phyloP scores from a whole-genome alignment of 1,140 invertebrate species.

The Marisa cornuarietis region DNA sequence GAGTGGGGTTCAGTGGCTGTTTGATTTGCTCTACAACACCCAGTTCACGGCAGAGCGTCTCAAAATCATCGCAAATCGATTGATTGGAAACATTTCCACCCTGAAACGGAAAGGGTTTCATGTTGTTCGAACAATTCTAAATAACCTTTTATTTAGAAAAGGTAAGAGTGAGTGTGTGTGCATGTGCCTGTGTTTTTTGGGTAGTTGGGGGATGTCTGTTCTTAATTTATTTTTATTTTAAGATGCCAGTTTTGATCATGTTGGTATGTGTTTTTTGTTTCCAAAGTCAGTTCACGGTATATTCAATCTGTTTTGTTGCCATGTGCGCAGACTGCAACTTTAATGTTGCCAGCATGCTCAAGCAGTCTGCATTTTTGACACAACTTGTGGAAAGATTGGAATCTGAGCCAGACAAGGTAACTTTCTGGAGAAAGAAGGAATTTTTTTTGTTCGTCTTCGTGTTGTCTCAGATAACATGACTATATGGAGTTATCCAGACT shows the following conservation, averaged over 20 bases:
- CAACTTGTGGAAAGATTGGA: constrained; percentile 73
- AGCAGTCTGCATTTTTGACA: constrained; percentile 81
- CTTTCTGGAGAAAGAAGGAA: constrained; percentile 9
- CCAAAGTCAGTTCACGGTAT: neutral
- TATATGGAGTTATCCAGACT: no score
- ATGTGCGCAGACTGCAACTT: constrained; percentile 76
- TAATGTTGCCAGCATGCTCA: constrained; percentile 75
- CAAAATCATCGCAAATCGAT: constrained; percentile 79
- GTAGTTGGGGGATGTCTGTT: no score
- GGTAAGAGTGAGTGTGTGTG: constrained; percentile 64
- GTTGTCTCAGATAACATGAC: no score
- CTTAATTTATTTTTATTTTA: no score
- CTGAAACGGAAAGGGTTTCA: constrained; percentile 74
- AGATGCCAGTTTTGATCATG: no score
- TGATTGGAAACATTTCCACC: constrained; percentile 76
- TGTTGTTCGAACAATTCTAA: constrained; percentile 71
- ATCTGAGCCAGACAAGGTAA: constrained; percentile 66
- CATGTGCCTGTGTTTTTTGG: neutral
- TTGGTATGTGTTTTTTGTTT: no score
- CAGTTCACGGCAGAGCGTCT: constrained; percentile 79
- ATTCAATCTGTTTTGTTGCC: neutral
- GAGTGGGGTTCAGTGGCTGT: constrained; percentile 79
- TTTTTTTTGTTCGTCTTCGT: no score
- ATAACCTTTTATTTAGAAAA: constrained; percentile 72
- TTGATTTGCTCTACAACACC: constrained; percentile 78